Conservation (phyloP, 2,888 invertebrate genomes). For the Dasysyrphus albostriatus region DNA sequence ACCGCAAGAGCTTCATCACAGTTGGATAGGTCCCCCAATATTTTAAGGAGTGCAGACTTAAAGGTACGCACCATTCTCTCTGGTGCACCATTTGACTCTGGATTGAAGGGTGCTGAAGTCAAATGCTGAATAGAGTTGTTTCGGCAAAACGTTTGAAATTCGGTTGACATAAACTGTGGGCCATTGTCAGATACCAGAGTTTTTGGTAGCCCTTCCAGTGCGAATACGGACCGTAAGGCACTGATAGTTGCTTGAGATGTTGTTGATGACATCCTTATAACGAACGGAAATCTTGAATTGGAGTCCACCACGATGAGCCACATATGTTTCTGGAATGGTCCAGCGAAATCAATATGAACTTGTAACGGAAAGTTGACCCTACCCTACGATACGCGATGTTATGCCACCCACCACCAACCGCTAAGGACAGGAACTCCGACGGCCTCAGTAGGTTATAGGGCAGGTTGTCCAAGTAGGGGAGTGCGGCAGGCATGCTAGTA, state of each 20-base stretch:
- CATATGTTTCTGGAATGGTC: slow-evolving; percentile 34
- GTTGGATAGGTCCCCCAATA: slow-evolving; percentile 4
- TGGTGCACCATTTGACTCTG: slow-evolving; percentile 75
- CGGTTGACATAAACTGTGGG: slow-evolving; percentile 70
- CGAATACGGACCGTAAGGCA: slow-evolving; percentile 72
- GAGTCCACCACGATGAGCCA: slow-evolving; percentile 33
- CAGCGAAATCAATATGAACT: slow-evolving; percentile 31
- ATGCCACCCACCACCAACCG: too few relatives aligned
- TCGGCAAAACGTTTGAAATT: slow-evolving; percentile 75
- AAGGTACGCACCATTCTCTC: slow-evolving; percentile 70
- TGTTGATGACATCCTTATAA: background rate
- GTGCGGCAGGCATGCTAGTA: too few relatives aligned
- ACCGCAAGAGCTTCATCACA: slow-evolving; percentile 18
- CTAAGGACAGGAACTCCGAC: too few relatives aligned
- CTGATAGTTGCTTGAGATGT: slow-evolving; percentile 29
- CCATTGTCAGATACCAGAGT: slow-evolving; percentile 77
- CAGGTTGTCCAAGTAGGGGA: too few relatives aligned
- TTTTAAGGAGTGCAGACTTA: slow-evolving; percentile 22
- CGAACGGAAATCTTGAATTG: slow-evolving; percentile 44
- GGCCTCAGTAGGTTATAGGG: too few relatives aligned
- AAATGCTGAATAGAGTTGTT: background rate
- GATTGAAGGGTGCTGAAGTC: slow-evolving; percentile 54
- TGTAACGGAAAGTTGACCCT: too few relatives aligned
- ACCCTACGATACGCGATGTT: too few relatives aligned
- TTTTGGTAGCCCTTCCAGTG: slow-evolving; percentile 75